Base-by-base conservation (phyloP, 1,140 invertebrate genomes). In the Thereuonema tuberculata region DNA sequence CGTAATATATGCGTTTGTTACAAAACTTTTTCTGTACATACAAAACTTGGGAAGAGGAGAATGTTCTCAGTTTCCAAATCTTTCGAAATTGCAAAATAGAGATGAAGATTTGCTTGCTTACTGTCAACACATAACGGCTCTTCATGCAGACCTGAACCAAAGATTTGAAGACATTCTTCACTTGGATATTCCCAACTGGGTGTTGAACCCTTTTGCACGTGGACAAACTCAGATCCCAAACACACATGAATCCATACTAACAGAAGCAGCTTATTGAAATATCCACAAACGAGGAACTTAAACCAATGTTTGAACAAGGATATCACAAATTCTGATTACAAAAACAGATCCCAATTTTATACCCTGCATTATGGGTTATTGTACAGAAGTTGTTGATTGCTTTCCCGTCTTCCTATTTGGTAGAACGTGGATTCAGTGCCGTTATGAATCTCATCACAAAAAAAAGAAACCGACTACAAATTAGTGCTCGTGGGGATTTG, bases 281-380 rank as follows among this genome's bases (percentile, higher is more conserved):
- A 24, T 50, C 24, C 27, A 59, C 25, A 31, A 62, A 54, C 52
- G 59, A 62, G 20, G 56, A 62, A 53, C 17, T 64, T 24, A 60
- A 50, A 54, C 21, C 52, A 0, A 64, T 60, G 27, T 59, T 65
- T 48, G 62, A 65, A 49, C 50, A 60, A 37, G 37, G 29, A 26
- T 62, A 67, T 53, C 62, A 64, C 59, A n/a, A 58, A 52, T 56
- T 64, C 56, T 67, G 58, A 60, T 50, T 63, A 15, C 50, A 63
- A 59, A 59, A 53, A 21, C 26, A 21, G 59, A 66, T 64, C 24
- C 50, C 59, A 23, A 21, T 29, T 23, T 29, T 53, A 24, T 61
- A 63, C 48, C 49, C 59, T 24, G 48, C 5, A 43, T 46, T 63
- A 52, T 64, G 60, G 63, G 28, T 15, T 37, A 62, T 37, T 37